Conservation (phyloP, 2,888 invertebrate genomes). For the Platycnemis pennipes region DNA sequence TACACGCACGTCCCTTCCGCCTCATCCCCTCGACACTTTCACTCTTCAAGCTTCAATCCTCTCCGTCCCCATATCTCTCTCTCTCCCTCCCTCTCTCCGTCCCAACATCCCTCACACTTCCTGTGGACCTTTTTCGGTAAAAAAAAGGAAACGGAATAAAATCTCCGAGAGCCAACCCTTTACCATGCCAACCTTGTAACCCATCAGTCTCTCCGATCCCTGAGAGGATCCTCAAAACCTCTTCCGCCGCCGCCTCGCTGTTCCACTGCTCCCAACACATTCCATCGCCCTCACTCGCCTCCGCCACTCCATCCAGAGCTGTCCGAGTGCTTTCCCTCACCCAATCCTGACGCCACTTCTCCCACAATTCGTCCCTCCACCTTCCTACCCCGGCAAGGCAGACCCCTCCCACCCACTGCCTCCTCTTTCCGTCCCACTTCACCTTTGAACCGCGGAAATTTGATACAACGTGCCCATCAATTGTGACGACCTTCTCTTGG, state of each 20-base stretch:
- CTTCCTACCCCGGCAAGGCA: background rate
- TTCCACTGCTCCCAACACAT: background rate
- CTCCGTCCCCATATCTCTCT: background rate
- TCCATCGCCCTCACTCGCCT: background rate
- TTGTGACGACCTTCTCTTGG: background rate
- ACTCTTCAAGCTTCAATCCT: background rate
- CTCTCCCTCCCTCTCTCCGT: background rate
- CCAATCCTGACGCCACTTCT: background rate
- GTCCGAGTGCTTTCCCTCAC: background rate
- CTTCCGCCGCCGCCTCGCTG: background rate
- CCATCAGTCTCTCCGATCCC: constrained; percentile 43
- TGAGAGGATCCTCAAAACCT: constrained; percentile 18
- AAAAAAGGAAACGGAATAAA: background rate
- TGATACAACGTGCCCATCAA: background rate
- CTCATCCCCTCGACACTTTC: background rate
- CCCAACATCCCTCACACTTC: background rate
- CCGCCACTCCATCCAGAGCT: background rate
- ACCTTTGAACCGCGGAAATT: background rate
- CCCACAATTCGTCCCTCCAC: too few relatives aligned
- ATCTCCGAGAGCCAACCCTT: constrained; percentile 24
- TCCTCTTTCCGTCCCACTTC: background rate
- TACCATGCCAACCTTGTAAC: constrained; percentile 9
- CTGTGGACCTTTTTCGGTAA: background rate
- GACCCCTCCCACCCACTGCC: background rate
- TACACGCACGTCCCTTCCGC: background rate